These are phyloP conservation scores for Candoia aspera DNA, from an alignment of 2,113 vertebrate species.

Conservation along the genomic window DNA sequence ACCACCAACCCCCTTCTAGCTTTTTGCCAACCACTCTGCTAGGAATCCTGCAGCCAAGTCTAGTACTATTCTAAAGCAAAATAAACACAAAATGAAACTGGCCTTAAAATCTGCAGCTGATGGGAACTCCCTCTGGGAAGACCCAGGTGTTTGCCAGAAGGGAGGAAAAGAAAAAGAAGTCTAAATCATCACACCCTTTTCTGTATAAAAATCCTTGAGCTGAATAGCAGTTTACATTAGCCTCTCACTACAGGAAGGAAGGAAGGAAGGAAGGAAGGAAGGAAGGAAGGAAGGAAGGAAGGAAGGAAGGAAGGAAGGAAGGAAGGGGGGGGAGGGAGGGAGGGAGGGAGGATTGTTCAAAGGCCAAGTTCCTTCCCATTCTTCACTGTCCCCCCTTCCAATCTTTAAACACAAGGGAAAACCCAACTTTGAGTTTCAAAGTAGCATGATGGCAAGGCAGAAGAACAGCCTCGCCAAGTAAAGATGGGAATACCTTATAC, in stretches of 20 bases:
- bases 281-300: not conserved
- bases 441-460: conserved; percentile 39
- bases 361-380: conserved; percentile 9
- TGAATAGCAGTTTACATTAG: conserved; percentile 3
- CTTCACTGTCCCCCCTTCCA: conserved; percentile 4
- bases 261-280: conserved; percentile 7
- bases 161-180: not conserved
- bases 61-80: conserved; percentile 42
- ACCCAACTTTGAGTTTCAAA: conserved; percentile 28
- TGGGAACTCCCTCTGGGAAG: conserved; percentile 55
- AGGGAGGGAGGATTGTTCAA: conserved; percentile 27
- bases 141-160: conserved; percentile 56
- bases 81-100: conserved; percentile 36
- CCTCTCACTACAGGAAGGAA: not conserved
- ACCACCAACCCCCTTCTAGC: not conserved
- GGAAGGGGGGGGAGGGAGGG: conserved; percentile 14
- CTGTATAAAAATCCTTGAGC: conserved; percentile 22
- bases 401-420: conserved; percentile 40
- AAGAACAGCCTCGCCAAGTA: conserved; percentile 30
- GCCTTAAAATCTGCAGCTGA: conserved; percentile 54
- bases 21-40: conserved; percentile 16
- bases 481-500: conserved; percentile 17
- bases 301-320: not conserved
- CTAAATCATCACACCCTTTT: not conserved
- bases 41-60: not conserved